Evolutionary conservation across 1,140 invertebrate genomes (phyloP), one percentile per base, ranked within the genome.

Genomic region (Cotesia vestalis): DNA sequence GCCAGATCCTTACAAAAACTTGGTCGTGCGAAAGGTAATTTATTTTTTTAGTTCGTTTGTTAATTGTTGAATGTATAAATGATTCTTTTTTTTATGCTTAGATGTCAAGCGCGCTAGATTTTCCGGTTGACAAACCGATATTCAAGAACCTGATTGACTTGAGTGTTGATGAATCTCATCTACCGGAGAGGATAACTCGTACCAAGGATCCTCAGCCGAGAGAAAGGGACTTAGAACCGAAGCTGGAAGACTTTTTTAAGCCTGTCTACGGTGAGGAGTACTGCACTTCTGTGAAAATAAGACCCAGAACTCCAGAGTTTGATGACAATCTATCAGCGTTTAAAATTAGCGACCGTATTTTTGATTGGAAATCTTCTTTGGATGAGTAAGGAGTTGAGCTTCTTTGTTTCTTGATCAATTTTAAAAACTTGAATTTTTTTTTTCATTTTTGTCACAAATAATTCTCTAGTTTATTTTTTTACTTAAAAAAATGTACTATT

Each of bases 91-190:
- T 63, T 20, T 40, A 6, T 46, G 12, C 17, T 59, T 53, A 86
- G 85, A 66, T 85, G 55, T 82, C 83, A 55, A 69, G 68, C 51
- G 79, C 74, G 8, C 73, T 85, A 46, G 80, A 86, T 71, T 85
- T 83, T 71, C 73, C 79, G 35, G 67, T 78, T 1, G 79, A 78
- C 36, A 81, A 86, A 69, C 59, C 68, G n/a, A 72, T 86, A 68
- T 86, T 80, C 35, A 83, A 79, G 67, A 77, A 86, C 71, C 77
- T 86, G 3, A 74, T 86, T 1, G 76, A 84, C 59, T 67, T 86
- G 3, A 79, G 76, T 6, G 66, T 85, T 20, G 76, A 83, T 69
- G 83, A 86, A 11, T 76, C 81, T 46, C 78, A 82, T 68, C 71
- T 85, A 4, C 79, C 80, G 35, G 38, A 17, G 14, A 72, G 74